phyloP scores from a whole-genome alignment of 23 tunicate genomes.

The Halocynthia roretzi region DNA sequence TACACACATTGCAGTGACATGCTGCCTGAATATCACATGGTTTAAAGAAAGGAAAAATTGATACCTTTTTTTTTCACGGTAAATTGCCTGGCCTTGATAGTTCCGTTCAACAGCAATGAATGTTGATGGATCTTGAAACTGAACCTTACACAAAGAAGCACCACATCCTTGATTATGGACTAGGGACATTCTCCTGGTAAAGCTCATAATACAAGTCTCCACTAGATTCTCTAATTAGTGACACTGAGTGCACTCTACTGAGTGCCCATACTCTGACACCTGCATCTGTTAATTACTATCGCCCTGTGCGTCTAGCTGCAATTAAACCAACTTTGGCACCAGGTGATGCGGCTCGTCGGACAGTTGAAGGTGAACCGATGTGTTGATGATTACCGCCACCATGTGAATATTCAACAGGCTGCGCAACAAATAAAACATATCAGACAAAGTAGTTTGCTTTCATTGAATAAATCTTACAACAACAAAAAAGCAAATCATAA shows the following conservation, averaged over 20 bases:
- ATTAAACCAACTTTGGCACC: slow-evolving; percentile 96
- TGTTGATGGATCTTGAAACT: slow-evolving; percentile 94
- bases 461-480: neutral
- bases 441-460: neutral
- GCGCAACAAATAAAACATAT: neutral
- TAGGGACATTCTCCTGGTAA: neutral
- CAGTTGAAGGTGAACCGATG: slow-evolving; percentile 93
- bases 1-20: neutral
- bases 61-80: slow-evolving; percentile 82
- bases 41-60: neutral
- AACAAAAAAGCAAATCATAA: slow-evolving; percentile 15
- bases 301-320: slow-evolving; percentile 93
- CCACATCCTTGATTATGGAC: slow-evolving; percentile 97
- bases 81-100: slow-evolving; percentile 92
- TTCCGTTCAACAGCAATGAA: slow-evolving; percentile 98
- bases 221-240: too few relatives aligned
- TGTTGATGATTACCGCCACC: slow-evolving; percentile 99
- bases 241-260: too few relatives aligned
- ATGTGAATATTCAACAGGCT: slow-evolving; percentile 97
- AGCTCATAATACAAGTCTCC: neutral
- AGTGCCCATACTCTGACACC: too few relatives aligned
- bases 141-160: slow-evolving; percentile 77
- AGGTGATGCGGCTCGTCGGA: slow-evolving; percentile 81
- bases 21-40: slow-evolving; percentile 11
- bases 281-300: too few relatives aligned